Percentiles rank a stretch among this genome's conserved stretches.
These are phyloP conservation scores for Hipposideros larvatus DNA, from an alignment of 2,797 vertebrate species.

Conservation along the genomic window DNA sequence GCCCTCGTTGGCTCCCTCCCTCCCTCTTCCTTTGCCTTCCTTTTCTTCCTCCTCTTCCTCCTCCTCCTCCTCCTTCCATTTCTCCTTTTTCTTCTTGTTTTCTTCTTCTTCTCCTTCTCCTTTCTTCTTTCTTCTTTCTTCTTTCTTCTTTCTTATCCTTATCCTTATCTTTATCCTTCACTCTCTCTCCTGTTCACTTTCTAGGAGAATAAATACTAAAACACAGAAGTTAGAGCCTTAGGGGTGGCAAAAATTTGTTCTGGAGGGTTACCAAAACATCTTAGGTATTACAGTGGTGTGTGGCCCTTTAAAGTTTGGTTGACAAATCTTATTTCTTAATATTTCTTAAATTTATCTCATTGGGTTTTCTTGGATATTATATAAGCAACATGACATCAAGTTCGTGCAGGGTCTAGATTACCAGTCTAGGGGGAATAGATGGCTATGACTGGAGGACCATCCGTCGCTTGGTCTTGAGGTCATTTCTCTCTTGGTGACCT, in stretches of 20 bases:
- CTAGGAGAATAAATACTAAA: not conserved
- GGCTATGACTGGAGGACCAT: not conserved
- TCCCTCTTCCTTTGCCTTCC: no score
- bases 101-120: no score
- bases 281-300: slow-evolving; percentile 4
- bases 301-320: not conserved
- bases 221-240: not conserved
- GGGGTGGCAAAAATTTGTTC: not conserved
- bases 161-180: no score
- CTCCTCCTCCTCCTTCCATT: no score
- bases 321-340: not conserved
- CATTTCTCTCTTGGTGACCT: not conserved
- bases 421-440: not conserved
- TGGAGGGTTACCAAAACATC: not conserved
- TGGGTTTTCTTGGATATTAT: slow-evolving; percentile 29
- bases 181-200: not conserved
- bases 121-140: accelerated
- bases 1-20: no score
- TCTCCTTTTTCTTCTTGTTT: no score
- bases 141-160: no score
- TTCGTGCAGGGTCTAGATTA: not conserved
- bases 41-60: no score
- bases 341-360: not conserved
- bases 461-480: not conserved
- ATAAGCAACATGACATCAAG: not conserved